Conservation (phyloP, 2,888 invertebrate species). For the Scaptomyza reducta region DNA sequence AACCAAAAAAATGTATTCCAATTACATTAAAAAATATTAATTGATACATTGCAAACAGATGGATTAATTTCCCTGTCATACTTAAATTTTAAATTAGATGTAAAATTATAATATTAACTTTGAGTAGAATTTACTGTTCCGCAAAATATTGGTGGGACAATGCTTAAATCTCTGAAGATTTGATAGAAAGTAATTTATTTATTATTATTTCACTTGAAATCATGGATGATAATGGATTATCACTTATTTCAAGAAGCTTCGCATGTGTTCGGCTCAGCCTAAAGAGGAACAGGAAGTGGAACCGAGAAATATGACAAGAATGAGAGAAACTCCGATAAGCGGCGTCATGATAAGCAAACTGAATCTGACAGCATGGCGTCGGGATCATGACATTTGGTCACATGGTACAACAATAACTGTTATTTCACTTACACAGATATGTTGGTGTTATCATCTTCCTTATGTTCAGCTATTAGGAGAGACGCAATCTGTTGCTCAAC, state of each 20-base stretch:
- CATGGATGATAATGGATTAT: not conserved
- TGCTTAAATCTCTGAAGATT: not conserved
- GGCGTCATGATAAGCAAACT: constrained; percentile 12
- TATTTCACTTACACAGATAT: constrained; percentile 27
- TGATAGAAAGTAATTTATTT: not conserved
- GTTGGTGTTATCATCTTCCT: constrained; percentile 32
- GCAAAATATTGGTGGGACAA: not conserved
- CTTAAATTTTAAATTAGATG: no score
- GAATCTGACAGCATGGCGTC: constrained; percentile 32
- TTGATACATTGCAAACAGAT: no score
- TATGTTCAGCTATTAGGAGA: constrained; percentile 60
- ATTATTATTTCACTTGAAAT: not conserved
- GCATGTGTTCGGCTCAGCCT: not conserved
- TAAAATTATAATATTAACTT: not conserved
- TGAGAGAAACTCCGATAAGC: constrained; percentile 26
- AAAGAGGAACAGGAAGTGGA: constrained; percentile 11
- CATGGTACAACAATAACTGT: constrained; percentile 5
- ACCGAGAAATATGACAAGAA: constrained; percentile 9
- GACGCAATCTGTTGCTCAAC: constrained; percentile 72
- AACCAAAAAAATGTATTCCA: constrained; percentile 4
- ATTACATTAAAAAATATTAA: constrained; percentile 3
- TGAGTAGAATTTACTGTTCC: not conserved
- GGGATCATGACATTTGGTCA: not conserved
- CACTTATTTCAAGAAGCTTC: not conserved
- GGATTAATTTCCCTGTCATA: no score